Base-by-base conservation (phyloP, 2,888 invertebrate genomes). In the Chrysodeixis includens region DNA sequence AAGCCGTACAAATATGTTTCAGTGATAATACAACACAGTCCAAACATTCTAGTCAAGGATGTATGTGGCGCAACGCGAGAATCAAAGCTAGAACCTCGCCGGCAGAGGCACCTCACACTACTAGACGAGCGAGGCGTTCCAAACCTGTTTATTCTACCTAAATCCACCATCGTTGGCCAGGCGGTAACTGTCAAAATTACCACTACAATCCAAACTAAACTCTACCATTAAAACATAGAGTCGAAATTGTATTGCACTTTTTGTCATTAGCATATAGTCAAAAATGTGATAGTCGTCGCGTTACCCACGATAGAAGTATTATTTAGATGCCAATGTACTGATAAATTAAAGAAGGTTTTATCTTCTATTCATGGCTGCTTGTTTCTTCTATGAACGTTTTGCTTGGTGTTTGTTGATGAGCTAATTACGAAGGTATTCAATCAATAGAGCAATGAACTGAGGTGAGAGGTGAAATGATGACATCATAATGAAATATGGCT, bases 71-170 rank as follows among this genome's bases (percentile, higher is more conserved):
- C 65, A 56, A 80, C 66, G 44, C 52, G 62, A 70, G 72, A 69
- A 64, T 70, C 81, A 70, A 77, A 79, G 64, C 69, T 64, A 57
- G 65, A 56, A 68, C 69, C 58, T 71, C 63, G 56, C 51, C 70
- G 75, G 81, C 76, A 70, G 70, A 81, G 78, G 66, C 76, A 80
- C 71, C 78, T 69, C 62, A 60, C 54, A 59, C 65, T 59, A 75
- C 69, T 79, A 81, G 69, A 81, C 79, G 64, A 76, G 56, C 66
- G 62, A 62, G 62, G 55, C 71, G 66, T 65, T 56, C 62, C 64
- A 80, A 81, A 81, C 81, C 81, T 79, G 81, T 81, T 81, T 81
- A 66, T 69, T 81, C 78, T 72, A 81, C 81, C 81, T 76, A 81
- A 81, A 81, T 78, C 73, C 70, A 77, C 61, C 66, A 64, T 62